Evolutionary conservation across 2,797 vertebrate species (phyloP), one percentile per base, ranked within the genome.

Genomic region (Propithecus deckenii): DNA sequence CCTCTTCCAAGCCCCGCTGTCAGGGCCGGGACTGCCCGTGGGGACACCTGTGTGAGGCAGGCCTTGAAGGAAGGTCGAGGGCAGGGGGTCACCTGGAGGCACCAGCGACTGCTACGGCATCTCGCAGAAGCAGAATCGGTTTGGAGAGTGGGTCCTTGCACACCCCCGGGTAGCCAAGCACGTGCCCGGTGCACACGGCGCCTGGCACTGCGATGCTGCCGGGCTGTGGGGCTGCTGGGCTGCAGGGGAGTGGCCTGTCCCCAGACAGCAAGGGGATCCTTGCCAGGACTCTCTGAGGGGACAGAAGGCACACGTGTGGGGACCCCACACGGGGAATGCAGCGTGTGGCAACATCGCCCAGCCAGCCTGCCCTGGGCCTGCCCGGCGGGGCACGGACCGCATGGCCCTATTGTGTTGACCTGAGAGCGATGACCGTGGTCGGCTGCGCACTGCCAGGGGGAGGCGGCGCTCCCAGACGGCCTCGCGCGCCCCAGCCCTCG

Each of bases 141-240:
- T 3, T 35, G 59, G 59, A 3, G 6, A 0, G 1, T 4, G 25
- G 67, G 1, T 25, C 57, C 38, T 4, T 48, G 10, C 10, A 2
- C 85, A 71, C 25, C 28, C 3, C 7, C 38, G 30, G 7, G 32
- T 3, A 2, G n/a, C 41, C 15, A 7, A 43, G 43, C 43, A 8
- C 7, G 7, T 43, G 43, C 7, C 43, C 7, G 55, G 41, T 7
- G 0, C 52, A n/a, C 55, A 43, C 35, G 17, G 83, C 32, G 35
- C 4, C 48, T 0, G 12, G 28, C 1, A 0, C 4, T 32, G 43
- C 0, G 0, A 15, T 0, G 10, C 69, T 41, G n/a, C 35, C 4
- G 17, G 43, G 41, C 41, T 41, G 41, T 41, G 41, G 41, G 41
- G 41, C 41, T 41, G 41, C 41, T 4, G 41, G 41, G 67, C n/a